A percentile compares a stretch with the other conserved stretches of the same genome.
Conservation (phyloP, 1,140 invertebrate genomes). For the Macrotrachela quadricornifera region DNA sequence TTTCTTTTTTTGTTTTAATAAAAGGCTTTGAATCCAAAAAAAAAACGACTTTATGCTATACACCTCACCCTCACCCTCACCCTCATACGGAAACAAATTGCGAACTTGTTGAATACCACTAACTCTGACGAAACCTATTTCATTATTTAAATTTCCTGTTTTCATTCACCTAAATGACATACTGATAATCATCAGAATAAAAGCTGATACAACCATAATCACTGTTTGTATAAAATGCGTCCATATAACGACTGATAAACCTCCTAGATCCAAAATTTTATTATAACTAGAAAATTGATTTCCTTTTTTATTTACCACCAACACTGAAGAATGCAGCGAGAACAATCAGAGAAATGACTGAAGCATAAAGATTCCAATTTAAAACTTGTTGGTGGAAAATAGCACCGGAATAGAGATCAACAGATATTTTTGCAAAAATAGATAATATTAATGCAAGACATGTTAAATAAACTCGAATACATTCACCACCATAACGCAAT, state of each 20-base stretch:
- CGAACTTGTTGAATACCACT: conserved; percentile 32
- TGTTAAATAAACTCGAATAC: too few relatives aligned
- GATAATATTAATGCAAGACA: too few relatives aligned
- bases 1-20: too few relatives aligned
- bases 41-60: too few relatives aligned
- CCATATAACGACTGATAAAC: conserved; percentile 35
- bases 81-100: conserved; percentile 23
- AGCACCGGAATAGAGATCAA: conserved; percentile 36
- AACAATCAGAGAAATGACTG: conserved; percentile 23
- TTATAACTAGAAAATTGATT: not conserved
- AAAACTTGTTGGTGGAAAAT: conserved; percentile 36
- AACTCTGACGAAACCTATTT: conserved; percentile 32
- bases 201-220: conserved; percentile 34
- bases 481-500: too few relatives aligned
- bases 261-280: conserved; percentile 17
- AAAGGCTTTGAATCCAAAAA: too few relatives aligned
- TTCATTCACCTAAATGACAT: conserved; percentile 22
- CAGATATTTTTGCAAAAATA: too few relatives aligned
- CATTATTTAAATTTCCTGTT: conserved; percentile 12
- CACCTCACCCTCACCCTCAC: too few relatives aligned
- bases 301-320: conserved; percentile 17
- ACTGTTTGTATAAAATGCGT: conserved; percentile 35
- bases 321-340: conserved; percentile 27
- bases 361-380: conserved; percentile 31
- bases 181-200: conserved; percentile 28